These are phyloP conservation scores for Ophion slaviceki DNA, from an alignment of 2,888 invertebrate species.

Conservation along the genomic window DNA sequence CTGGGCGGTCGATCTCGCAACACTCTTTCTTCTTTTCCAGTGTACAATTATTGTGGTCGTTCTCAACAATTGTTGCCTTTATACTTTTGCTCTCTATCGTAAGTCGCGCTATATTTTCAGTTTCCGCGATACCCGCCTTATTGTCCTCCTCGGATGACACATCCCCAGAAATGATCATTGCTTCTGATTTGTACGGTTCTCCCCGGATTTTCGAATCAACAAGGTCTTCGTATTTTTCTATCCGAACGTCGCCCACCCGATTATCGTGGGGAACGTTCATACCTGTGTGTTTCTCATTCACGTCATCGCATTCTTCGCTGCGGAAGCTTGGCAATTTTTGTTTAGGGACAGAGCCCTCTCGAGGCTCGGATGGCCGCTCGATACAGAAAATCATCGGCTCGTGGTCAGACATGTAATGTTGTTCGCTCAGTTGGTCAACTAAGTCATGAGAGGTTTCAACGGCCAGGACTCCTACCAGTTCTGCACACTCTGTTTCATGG, in stretches of 20 bases:
- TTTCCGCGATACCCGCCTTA: background rate
- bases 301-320: constrained; percentile 2
- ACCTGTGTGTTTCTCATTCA: constrained; percentile 16
- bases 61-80: background rate
- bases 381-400: constrained; percentile 62
- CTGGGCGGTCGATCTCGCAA: constrained; percentile 73
- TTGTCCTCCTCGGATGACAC: constrained; percentile 34
- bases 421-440: constrained; percentile 42
- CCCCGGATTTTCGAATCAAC: constrained; percentile 8
- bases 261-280: constrained; percentile 26
- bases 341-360: constrained; percentile 18
- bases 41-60: background rate
- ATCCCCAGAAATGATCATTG: constrained; percentile 37
- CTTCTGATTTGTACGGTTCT: constrained; percentile 8
- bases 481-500: constrained; percentile 14
- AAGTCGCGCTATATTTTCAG: background rate
- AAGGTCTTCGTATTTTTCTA: constrained; percentile 60
- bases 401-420: constrained; percentile 56
- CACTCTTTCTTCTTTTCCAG: constrained; percentile 43
- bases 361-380: constrained; percentile 34
- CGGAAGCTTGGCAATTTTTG: constrained; percentile 5
- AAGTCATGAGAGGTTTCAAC: constrained; percentile 27
- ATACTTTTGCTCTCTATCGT: background rate
- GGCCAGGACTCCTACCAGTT: constrained; percentile 10
- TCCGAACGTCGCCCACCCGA: constrained; percentile 28